Percentiles rank a stretch among this genome's conserved stretches.
These are phyloP conservation scores for Gibbula magus DNA, from an alignment of 2,888 invertebrate genomes.

Conservation along the genomic window DNA sequence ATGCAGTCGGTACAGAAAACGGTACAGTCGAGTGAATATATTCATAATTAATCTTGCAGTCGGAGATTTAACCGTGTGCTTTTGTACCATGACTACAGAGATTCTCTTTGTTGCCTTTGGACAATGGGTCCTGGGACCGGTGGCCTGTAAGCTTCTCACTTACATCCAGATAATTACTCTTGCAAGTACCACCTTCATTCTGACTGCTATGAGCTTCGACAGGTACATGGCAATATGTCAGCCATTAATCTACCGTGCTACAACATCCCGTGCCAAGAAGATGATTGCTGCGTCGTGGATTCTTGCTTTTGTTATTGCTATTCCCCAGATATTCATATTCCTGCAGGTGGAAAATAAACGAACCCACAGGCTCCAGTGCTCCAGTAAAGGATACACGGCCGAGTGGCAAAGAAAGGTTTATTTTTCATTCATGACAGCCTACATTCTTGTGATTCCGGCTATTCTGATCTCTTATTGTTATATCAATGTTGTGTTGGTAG, in stretches of 20 bases:
- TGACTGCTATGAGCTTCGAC: constrained; percentile 76
- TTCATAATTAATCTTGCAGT: constrained; percentile 76
- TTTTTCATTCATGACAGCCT: constrained; percentile 75
- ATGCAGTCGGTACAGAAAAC: constrained; percentile 69
- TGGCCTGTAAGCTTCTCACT: constrained; percentile 73
- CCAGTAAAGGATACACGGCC: constrained; percentile 74
- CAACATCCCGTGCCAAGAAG: constrained; percentile 68
- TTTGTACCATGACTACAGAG: constrained; percentile 76
- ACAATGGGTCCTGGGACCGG: constrained; percentile 75
- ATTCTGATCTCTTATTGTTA: constrained; percentile 75
- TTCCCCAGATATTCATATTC: constrained; percentile 75
- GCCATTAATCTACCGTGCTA: constrained; percentile 69
- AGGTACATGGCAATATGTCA: constrained; percentile 74
- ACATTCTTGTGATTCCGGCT: constrained; percentile 75
- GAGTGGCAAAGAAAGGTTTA: constrained; percentile 76
- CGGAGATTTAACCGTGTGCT: constrained; percentile 75
- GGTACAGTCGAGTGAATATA: constrained; percentile 75
- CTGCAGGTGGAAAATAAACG: constrained; percentile 69
- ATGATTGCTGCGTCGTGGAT: constrained; percentile 74
- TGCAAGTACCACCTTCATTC: constrained; percentile 75
- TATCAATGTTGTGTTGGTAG: constrained; percentile 74
- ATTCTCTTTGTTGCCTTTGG: constrained; percentile 75
- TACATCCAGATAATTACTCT: constrained; percentile 75
- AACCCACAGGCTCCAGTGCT: constrained; percentile 72
- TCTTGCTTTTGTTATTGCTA: constrained; percentile 73